These are phyloP conservation scores for Crotalus horridus DNA, from an alignment of 2,113 vertebrate species.

Conservation along the genomic window DNA sequence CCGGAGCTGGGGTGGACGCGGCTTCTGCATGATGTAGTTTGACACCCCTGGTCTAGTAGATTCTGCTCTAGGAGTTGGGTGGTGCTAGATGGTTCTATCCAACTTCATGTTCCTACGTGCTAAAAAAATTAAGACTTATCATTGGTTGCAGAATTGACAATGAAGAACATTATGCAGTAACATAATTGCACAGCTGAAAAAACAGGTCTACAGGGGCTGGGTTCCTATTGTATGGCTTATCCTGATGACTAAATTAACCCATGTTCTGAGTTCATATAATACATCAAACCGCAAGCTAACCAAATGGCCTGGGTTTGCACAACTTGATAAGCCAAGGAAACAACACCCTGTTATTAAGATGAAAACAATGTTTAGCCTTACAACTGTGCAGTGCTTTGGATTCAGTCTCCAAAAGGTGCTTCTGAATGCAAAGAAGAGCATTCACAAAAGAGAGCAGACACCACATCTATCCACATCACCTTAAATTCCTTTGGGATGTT, in stretches of 20 bases:
- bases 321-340: background rate
- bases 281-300: background rate
- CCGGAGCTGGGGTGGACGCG: no score
- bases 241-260: background rate
- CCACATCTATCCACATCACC: background rate
- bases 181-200: background rate
- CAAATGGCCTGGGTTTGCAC: background rate
- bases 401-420: background rate
- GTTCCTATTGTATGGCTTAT: background rate
- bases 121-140: background rate
- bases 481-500: background rate
- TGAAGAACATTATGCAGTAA: background rate
- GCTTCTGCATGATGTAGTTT: no score
- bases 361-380: background rate
- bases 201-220: background rate
- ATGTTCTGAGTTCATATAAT: background rate
- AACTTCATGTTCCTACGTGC: background rate
- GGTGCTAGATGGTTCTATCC: background rate
- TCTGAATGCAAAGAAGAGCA: background rate
- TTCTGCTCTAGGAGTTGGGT: background rate
- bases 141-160: background rate
- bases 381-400: background rate
- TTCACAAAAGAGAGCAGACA: background rate
- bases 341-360: background rate
- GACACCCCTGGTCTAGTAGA: background rate